A percentile compares a stretch with the other conserved stretches of the same genome.
Evolutionary conservation across 2,888 invertebrate genomes (phyloP).

Genomic region (Dryomyza anilis): DNA sequence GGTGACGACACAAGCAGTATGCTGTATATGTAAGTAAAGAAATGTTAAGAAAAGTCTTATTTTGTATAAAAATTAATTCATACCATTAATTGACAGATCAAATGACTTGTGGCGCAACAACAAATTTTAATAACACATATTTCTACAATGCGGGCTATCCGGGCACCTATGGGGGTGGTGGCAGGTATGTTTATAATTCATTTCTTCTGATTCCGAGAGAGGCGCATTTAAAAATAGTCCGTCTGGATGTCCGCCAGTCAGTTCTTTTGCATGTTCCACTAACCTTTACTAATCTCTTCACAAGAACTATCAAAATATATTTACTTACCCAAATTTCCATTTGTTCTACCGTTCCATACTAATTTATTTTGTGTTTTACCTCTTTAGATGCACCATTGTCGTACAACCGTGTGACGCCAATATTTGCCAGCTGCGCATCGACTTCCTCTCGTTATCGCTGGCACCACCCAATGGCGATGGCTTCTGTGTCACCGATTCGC

Average conservation of each 20-base stretch:
- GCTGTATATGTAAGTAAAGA: constrained; percentile 76
- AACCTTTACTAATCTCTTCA: too few species aligned
- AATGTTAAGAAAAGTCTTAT: background rate
- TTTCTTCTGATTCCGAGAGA: background rate
- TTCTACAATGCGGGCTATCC: constrained; percentile 82
- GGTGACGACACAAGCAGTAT: constrained; percentile 71
- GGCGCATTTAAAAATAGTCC: background rate
- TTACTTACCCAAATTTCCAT: too few species aligned
- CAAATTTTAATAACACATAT: constrained; percentile 80
- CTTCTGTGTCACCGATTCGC: constrained; percentile 71
- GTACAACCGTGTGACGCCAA: constrained; percentile 70
- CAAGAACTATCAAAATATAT: too few species aligned
- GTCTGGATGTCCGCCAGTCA: too few species aligned
- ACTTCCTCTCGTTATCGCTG: constrained; percentile 74
- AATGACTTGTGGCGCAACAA: constrained; percentile 72
- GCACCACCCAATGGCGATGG: constrained; percentile 77
- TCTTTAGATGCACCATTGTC: constrained; percentile 70
- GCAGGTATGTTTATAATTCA: constrained; percentile 42
- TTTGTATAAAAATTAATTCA: too few species aligned
- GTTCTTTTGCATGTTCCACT: too few species aligned
- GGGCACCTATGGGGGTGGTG: constrained; percentile 70
- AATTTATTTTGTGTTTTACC: too few species aligned
- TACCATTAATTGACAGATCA: constrained; percentile 67
- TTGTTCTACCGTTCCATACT: too few species aligned
- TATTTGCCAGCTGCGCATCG: constrained; percentile 72